Conservation (phyloP, 2,797 vertebrate species). For the Micromesistius poutassou region DNA sequence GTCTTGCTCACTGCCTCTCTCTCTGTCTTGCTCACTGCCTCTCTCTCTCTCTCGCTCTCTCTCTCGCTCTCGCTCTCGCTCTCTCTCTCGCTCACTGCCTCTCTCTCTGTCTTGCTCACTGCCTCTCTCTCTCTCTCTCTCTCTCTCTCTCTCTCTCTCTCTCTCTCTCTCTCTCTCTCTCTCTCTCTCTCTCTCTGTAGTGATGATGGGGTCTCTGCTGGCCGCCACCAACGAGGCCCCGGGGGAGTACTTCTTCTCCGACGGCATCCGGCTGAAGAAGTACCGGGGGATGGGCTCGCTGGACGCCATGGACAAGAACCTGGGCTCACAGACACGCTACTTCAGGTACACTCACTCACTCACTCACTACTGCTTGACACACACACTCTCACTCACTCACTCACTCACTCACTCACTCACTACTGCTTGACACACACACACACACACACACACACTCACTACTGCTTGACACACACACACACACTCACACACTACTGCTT, state of each 20-base stretch:
- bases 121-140: neutral
- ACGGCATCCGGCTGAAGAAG: constrained; percentile 95
- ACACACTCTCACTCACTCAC: too few species aligned
- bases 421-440: neutral
- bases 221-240: constrained; percentile 95
- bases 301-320: constrained; percentile 98
- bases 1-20: neutral
- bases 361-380: neutral
- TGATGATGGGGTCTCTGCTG: constrained; percentile 98
- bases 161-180: constrained; percentile 1
- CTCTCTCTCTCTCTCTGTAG: constrained; percentile 57
- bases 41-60: neutral
- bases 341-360: constrained; percentile 80
- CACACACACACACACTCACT: neutral
- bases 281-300: constrained; percentile 97
- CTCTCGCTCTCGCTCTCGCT: neutral
- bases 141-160: neutral
- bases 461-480: too few species aligned
- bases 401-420: too few species aligned
- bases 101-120: neutral
- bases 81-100: neutral
- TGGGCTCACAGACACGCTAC: constrained; percentile 94
- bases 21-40: neutral
- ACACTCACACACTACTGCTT: too few species aligned
- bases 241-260: constrained; percentile 97